These are phyloP conservation scores for Galeopsomyia nigrocyanea DNA, from an alignment of 2,888 invertebrate species.

Conservation along the genomic window DNA sequence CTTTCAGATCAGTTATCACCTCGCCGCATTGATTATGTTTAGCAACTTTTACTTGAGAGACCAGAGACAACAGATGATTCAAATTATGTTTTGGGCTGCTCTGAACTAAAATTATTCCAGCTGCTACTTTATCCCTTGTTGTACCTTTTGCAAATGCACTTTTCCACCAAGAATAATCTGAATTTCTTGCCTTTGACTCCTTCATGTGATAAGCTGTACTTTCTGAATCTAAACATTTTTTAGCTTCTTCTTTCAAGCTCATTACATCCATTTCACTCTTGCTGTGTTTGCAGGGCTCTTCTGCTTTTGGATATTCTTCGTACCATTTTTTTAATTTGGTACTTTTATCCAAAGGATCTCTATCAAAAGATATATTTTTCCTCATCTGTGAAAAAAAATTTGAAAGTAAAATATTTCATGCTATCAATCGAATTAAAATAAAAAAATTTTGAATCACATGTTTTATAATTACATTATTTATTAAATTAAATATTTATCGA, in stretches of 20 bases:
- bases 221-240: conserved; percentile 77
- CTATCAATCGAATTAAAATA: neutral
- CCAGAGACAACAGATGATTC: conserved; percentile 77
- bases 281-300: conserved; percentile 52
- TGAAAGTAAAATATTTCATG: conserved; percentile 7
- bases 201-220: conserved; percentile 70
- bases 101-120: conserved; percentile 84
- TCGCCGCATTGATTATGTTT: conserved; percentile 81
- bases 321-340: conserved; percentile 73
- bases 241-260: conserved; percentile 76
- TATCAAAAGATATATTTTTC: conserved; percentile 5
- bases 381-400: conserved; percentile 23
- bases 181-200: conserved; percentile 70
- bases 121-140: conserved; percentile 87
- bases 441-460: neutral
- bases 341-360: neutral
- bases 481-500: too few relatives aligned
- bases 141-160: conserved; percentile 87
- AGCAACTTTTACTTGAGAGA: conserved; percentile 83
- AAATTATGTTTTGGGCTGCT: conserved; percentile 87
- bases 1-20: conserved; percentile 82
- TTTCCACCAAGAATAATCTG: conserved; percentile 83
- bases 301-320: conserved; percentile 68
- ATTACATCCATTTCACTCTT: conserved; percentile 72
- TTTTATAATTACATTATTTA: too few relatives aligned